A percentile compares a stretch with the other conserved stretches of the same genome.
Evolutionary conservation across 2,797 vertebrate species (phyloP).

Genomic region (Hipposideros larvatus): DNA sequence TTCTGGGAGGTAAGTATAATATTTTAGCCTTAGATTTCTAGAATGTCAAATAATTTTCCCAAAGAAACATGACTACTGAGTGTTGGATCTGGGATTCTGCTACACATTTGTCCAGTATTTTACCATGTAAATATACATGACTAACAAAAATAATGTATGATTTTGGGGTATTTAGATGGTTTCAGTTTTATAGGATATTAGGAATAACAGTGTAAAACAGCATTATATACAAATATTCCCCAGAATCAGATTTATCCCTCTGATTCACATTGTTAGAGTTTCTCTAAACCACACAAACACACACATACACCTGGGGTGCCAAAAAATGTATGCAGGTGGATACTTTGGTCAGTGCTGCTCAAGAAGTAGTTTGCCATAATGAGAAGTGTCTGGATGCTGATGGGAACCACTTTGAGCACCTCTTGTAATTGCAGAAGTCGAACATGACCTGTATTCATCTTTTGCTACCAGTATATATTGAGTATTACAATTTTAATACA

Average conservation of each 20-base stretch:
- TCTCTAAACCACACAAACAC: background rate
- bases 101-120: background rate
- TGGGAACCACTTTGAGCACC: too few species aligned
- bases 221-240: background rate
- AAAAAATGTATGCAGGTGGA: too few species aligned
- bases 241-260: background rate
- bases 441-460: too few species aligned
- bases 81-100: background rate
- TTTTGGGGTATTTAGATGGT: background rate
- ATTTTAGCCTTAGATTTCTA: background rate
- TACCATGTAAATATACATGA: background rate
- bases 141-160: background rate
- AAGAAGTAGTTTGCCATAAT: too few species aligned
- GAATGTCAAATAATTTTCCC: background rate
- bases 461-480: too few species aligned
- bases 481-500: too few species aligned
- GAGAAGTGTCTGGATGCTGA: too few species aligned
- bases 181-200: background rate
- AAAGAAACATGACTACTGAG: background rate
- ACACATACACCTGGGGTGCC: too few species aligned
- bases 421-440: too few species aligned
- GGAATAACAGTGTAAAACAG: background rate
- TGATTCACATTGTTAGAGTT: background rate
- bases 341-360: too few species aligned
- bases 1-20: background rate